phyloP scores from a whole-genome alignment of 2,113 vertebrate genomes.

The crab-eating macaque (Macaca fascicularis) region DNA sequence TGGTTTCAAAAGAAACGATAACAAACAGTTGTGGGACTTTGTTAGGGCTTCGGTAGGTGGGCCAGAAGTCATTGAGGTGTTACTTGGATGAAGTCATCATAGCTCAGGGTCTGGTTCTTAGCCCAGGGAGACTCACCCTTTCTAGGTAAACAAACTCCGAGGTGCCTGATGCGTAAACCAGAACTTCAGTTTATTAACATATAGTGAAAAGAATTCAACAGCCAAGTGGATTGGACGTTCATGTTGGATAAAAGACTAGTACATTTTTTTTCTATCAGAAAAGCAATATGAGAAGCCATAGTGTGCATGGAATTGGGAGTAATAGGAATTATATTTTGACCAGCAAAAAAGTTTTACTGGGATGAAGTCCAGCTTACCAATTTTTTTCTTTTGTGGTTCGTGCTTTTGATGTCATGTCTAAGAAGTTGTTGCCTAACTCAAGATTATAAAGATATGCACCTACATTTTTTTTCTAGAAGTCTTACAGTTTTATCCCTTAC shows the following conservation, averaged over 20 bases:
- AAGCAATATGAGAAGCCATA: not conserved
- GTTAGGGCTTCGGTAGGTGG: not conserved
- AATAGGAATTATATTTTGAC: not conserved
- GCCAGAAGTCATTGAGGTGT: not conserved
- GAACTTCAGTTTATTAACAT: not conserved
- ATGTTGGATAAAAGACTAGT: not conserved
- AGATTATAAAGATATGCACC: conserved; percentile 2
- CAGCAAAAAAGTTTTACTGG: not conserved
- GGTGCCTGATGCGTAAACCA: not conserved
- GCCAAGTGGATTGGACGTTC: not conserved
- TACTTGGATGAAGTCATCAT: not conserved
- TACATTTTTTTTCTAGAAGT: not conserved
- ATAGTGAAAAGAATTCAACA: not conserved
- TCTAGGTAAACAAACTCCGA: not conserved
- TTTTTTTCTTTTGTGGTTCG: not conserved
- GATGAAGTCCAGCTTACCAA: not conserved
- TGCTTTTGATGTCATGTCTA: not conserved
- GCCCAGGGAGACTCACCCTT: not conserved
- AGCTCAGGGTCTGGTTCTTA: not conserved
- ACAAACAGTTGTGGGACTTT: not conserved
- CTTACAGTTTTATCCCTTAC: not conserved
- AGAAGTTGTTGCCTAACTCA: not conserved
- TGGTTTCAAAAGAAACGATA: not conserved
- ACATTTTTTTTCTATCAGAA: not conserved
- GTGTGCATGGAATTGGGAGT: not conserved